A percentile compares a stretch with the other conserved stretches of the same genome.
Evolutionary conservation across 2,113 vertebrate genomes (phyloP).

Genomic region (Lates calcarifer): DNA sequence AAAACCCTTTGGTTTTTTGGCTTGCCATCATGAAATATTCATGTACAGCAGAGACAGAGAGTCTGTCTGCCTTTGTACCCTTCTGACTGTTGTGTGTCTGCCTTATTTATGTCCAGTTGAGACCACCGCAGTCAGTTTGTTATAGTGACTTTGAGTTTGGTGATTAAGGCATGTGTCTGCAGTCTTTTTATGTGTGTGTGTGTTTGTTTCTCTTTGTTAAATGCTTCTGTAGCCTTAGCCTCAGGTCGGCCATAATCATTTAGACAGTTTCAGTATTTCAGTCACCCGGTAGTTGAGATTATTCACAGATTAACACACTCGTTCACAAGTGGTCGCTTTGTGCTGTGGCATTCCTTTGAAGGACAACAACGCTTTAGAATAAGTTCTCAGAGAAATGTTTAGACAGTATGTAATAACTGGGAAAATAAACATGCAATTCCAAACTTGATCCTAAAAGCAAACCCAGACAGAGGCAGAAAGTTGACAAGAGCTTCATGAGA

Average conservation of each 20-base stretch:
- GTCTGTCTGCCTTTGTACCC: constrained; percentile 9
- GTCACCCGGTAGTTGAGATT: not conserved
- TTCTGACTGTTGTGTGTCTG: not conserved
- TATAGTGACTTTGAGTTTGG: constrained; percentile 12
- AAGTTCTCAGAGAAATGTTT: not conserved
- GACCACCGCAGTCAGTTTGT: constrained; percentile 17
- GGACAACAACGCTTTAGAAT: not conserved
- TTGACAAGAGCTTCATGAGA: constrained; percentile 46
- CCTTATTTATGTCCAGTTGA: constrained; percentile 5
- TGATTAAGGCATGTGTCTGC: constrained; percentile 7
- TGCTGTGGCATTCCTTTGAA: not conserved
- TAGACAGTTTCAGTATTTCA: no score
- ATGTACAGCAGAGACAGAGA: constrained; percentile 8
- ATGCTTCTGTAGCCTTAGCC: no score
- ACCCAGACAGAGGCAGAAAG: constrained; percentile 35
- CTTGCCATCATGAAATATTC: constrained; percentile 28
- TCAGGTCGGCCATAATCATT: not conserved
- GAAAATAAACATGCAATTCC: not conserved
- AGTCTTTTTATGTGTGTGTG: not conserved
- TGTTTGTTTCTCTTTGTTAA: not conserved
- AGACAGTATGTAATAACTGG: no score
- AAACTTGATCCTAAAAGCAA: not conserved
- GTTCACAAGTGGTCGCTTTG: not conserved
- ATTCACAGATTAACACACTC: not conserved
- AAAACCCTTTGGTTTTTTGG: not conserved